phyloP scores from a whole-genome alignment of 2,113 vertebrate genomes.

The Colaptes auratus region DNA sequence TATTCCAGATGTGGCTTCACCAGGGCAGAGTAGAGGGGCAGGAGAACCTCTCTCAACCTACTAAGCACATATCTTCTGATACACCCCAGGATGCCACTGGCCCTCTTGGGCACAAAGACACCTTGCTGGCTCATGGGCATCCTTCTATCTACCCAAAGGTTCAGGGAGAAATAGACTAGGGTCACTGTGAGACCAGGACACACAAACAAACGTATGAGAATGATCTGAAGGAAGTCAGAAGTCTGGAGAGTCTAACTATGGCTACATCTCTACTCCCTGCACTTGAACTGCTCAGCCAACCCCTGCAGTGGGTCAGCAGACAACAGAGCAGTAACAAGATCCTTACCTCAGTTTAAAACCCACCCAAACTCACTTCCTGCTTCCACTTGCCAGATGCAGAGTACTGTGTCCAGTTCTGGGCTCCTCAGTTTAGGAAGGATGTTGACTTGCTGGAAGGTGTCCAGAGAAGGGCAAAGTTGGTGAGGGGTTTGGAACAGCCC shows the following conservation, averaged over 20 bases:
- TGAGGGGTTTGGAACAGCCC: no score
- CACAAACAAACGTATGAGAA: not conserved
- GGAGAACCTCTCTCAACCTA: no score
- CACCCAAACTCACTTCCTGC: not conserved
- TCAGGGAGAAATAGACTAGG: not conserved
- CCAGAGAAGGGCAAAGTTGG: no score
- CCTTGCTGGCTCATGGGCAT: no score
- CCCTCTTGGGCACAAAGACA: no score
- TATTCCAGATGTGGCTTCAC: no score
- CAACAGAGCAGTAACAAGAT: not conserved
- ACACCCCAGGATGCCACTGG: no score
- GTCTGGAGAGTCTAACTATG: not conserved
- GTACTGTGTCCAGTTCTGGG: no score
- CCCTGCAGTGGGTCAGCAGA: not conserved
- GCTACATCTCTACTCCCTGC: not conserved
- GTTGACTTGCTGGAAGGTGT: no score
- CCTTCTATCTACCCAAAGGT: not conserved
- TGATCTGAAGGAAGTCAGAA: not conserved
- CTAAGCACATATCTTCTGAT: no score
- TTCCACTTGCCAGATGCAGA: not conserved
- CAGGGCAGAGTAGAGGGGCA: no score
- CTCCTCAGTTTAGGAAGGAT: no score
- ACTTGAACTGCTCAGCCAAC: not conserved
- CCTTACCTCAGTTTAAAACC: not conserved
- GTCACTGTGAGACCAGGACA: not conserved